Conservation (phyloP, 2,797 vertebrate genomes). For the Sandelia bainsii region DNA sequence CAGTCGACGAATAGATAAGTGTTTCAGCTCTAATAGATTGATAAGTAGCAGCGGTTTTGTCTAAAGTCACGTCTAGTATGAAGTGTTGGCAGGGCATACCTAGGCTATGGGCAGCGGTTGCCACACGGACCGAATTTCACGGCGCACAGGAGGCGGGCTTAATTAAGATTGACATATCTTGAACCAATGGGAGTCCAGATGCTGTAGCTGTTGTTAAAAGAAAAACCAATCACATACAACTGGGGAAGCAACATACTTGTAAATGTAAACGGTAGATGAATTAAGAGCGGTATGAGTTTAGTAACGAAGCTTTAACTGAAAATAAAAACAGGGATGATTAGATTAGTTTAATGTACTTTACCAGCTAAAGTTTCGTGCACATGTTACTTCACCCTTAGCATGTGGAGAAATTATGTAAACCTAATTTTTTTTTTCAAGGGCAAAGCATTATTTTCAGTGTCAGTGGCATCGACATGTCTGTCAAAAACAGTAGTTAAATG, state of each 20-base stretch:
- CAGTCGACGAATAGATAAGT: too few relatives aligned
- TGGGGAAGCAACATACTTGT: background rate
- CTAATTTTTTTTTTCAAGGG: background rate
- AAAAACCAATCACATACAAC: conserved; percentile 67
- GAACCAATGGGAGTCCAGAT: conserved; percentile 46
- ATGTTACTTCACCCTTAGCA: background rate
- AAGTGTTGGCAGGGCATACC: too few relatives aligned
- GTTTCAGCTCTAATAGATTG: too few relatives aligned
- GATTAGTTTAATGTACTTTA: background rate
- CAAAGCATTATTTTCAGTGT: background rate
- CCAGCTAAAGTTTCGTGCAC: background rate
- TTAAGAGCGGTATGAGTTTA: background rate
- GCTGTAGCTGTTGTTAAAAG: background rate
- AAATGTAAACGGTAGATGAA: conserved; percentile 1
- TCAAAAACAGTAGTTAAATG: background rate
- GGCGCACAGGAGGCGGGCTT: conserved; percentile 62
- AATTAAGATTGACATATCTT: conserved; percentile 24
- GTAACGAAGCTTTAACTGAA: background rate
- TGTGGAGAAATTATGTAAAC: background rate
- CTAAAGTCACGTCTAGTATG: too few relatives aligned
- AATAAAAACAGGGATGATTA: accelerated
- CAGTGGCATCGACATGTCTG: background rate
- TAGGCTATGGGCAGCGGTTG: background rate
- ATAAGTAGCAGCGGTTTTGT: too few relatives aligned
- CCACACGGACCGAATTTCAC: conserved; percentile 65